These are phyloP conservation scores for Pygathrix nemaeus DNA, from an alignment of 2,113 vertebrate genomes.

Conservation along the genomic window DNA sequence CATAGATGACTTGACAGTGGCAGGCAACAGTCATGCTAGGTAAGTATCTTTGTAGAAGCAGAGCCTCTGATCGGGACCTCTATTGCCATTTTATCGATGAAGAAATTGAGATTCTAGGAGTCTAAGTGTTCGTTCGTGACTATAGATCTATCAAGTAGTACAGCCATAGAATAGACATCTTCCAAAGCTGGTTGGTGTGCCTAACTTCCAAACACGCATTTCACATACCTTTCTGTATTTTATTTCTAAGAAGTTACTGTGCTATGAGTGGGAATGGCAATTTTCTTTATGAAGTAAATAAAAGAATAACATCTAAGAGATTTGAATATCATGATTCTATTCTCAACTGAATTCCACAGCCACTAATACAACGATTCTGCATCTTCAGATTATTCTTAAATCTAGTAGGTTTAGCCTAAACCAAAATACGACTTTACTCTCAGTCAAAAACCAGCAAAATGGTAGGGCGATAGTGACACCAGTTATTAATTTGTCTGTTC, in stretches of 20 bases:
- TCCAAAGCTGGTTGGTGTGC: background rate
- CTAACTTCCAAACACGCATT: background rate
- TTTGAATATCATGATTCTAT: background rate
- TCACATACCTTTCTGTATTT: background rate
- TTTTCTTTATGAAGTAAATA: background rate
- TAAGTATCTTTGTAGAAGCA: background rate
- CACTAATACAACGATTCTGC: background rate
- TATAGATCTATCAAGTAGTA: too few species aligned
- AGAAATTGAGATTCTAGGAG: background rate
- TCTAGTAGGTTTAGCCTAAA: background rate
- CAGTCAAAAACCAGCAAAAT: background rate
- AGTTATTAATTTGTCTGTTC: background rate
- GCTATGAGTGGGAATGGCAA: background rate
- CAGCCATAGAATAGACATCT: background rate
- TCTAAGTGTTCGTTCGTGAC: background rate
- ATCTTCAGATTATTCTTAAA: background rate
- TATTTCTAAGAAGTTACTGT: background rate
- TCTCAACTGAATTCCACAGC: background rate
- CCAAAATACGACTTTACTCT: background rate
- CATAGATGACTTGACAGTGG: too few species aligned
- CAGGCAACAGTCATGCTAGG: background rate
- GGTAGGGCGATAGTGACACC: too few species aligned
- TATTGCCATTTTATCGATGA: background rate
- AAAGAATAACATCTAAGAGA: background rate
- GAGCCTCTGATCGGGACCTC: background rate